phyloP scores from a whole-genome alignment of 2,797 vertebrate species.

The Capromys pilorides region DNA sequence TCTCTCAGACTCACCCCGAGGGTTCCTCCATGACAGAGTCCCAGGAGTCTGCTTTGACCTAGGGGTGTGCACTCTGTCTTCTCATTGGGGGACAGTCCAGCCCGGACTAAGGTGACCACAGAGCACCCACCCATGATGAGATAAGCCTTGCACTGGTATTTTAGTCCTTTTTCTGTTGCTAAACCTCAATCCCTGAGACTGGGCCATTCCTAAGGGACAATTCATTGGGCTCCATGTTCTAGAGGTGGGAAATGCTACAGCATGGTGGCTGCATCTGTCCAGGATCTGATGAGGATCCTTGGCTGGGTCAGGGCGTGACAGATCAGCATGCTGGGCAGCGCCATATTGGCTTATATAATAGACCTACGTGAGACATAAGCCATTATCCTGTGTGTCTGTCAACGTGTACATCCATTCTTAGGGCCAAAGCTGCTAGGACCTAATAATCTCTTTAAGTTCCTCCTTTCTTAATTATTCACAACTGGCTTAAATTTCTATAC shows the following conservation, averaged over 20 bases:
- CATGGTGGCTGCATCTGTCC: no score
- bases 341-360: not conserved
- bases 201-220: not conserved
- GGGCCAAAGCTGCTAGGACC: not conserved
- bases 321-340: no score
- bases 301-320: not conserved
- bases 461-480: not conserved
- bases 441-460: not conserved
- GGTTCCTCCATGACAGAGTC: not conserved
- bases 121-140: accelerated
- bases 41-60: not conserved
- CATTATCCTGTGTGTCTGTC: not conserved
- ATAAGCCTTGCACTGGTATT: not conserved
- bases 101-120: accelerated
- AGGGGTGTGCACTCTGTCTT: accelerated
- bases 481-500: not conserved
- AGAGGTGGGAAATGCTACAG: not conserved
- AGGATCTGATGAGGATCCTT: not conserved
- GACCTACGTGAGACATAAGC: not conserved
- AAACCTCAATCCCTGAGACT: not conserved
- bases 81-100: accelerated
- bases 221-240: not conserved
- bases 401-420: no score
- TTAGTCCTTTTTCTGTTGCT: not conserved
- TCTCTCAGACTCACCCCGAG: accelerated